A percentile compares a stretch with the other conserved stretches of the same genome.
Conservation (phyloP, 2,797 vertebrate species). For the Neopelma chrysocephalum region DNA sequence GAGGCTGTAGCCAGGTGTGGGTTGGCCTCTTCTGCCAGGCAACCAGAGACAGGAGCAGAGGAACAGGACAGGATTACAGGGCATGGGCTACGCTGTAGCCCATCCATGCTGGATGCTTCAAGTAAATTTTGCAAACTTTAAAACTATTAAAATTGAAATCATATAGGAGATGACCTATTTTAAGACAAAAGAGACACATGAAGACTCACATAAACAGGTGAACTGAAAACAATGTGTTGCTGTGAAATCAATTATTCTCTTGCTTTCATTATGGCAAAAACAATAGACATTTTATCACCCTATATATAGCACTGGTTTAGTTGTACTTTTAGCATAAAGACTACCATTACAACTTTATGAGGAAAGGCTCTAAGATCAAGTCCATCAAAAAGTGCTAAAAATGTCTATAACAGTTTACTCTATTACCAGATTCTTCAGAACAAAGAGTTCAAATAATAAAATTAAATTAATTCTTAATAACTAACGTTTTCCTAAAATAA, state of each 20-base stretch:
- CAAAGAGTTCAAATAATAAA: not conserved
- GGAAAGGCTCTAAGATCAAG: not conserved
- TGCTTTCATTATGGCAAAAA: not conserved
- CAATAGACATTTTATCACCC: not conserved
- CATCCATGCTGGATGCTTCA: not conserved
- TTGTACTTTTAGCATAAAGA: not conserved
- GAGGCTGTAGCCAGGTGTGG: not conserved
- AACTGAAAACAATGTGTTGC: not conserved
- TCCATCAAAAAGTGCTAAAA: not conserved
- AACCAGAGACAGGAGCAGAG: not conserved
- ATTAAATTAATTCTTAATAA: not conserved
- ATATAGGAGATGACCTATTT: not conserved
- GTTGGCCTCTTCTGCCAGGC: accelerated
- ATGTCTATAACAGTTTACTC: not conserved
- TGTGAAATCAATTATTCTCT: not conserved
- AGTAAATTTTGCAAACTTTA: not conserved
- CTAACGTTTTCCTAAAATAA: not conserved
- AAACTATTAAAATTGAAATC: not conserved
- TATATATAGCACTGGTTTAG: not conserved
- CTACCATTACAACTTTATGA: not conserved
- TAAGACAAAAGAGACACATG: not conserved
- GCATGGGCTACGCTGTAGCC: not conserved
- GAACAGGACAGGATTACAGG: not conserved
- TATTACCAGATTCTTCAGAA: not conserved
- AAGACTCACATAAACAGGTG: not conserved